phyloP scores from a whole-genome alignment of 30 jellyfish, hydroid and myxozoan species.

The Euphysa ruthae region DNA sequence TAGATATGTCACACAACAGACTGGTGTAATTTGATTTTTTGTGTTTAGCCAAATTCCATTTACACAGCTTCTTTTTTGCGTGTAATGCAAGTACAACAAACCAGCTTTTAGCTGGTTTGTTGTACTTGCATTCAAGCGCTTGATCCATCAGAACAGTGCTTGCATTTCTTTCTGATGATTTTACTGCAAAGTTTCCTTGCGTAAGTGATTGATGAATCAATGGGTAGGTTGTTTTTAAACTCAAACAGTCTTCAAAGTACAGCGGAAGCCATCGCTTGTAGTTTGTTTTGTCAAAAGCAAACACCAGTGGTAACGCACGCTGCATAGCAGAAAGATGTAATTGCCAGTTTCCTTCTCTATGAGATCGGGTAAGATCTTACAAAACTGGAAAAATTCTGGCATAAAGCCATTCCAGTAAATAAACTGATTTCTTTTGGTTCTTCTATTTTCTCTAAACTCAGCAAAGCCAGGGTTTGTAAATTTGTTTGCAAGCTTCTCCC shows the following conservation, averaged over 20 bases:
- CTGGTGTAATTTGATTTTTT: background rate
- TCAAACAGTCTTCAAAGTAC: background rate
- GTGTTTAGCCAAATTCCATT: conserved; percentile 4
- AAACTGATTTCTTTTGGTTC: background rate
- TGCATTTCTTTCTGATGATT: background rate
- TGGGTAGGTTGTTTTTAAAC: background rate
- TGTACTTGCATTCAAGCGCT: background rate
- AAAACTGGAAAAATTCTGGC: conserved; percentile 1
- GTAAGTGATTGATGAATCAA: background rate
- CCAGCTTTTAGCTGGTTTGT: background rate
- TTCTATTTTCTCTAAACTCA: no score
- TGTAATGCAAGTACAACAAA: background rate
- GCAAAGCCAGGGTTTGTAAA: no score
- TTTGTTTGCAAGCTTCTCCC: no score
- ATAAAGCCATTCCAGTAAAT: conserved; percentile 1
- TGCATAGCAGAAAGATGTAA: conserved; percentile 29
- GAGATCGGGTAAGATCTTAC: conserved; percentile 30
- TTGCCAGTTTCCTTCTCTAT: conserved; percentile 31
- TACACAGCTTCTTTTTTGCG: conserved; percentile 5
- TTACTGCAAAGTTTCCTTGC: background rate
- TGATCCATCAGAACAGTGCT: background rate
- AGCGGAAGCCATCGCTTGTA: conserved; percentile 1
- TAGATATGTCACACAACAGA: background rate
- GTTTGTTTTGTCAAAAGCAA: background rate
- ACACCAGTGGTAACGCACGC: conserved; percentile 11